phyloP scores from a whole-genome alignment of 2,888 invertebrate species.

The Diloba caeruleocephala region DNA sequence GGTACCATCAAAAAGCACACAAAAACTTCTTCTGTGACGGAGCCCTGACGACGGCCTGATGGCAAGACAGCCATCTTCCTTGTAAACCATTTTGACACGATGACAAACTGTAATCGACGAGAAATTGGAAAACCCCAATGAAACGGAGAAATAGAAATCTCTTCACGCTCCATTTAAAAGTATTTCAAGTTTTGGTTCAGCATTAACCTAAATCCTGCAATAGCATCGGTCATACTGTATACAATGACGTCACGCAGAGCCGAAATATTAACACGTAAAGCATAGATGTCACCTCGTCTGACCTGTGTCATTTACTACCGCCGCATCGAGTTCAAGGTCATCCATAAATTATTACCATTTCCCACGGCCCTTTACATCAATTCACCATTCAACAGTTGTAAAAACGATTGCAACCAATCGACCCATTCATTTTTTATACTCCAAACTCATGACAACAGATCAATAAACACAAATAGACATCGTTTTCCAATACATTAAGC shows the following conservation, averaged over 20 bases:
- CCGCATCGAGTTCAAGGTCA: conserved; percentile 44
- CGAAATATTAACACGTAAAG: conserved; percentile 17
- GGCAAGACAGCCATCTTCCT: no score
- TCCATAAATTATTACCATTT: conserved; percentile 33
- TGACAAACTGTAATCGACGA: no score
- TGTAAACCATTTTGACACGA: no score
- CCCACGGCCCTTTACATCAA: conserved; percentile 51
- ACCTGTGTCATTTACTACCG: conserved; percentile 23
- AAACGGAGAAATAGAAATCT: no score
- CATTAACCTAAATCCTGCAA: neutral
- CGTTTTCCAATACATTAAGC: conserved; percentile 50
- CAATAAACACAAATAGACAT: conserved; percentile 31
- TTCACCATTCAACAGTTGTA: conserved; percentile 29
- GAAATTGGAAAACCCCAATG: no score
- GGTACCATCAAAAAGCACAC: no score
- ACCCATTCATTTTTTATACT: conserved; percentile 28
- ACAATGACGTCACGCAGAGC: conserved; percentile 19
- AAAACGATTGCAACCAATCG: conserved; percentile 25
- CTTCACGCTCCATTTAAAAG: neutral
- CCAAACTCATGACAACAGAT: conserved; percentile 4
- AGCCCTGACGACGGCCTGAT: no score
- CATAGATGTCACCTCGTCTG: conserved; percentile 34
- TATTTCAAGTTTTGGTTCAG: neutral
- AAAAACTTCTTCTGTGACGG: no score
- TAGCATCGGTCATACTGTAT: neutral